phyloP scores from a whole-genome alignment of 1,140 invertebrate species.

The Lepidurus apus region DNA sequence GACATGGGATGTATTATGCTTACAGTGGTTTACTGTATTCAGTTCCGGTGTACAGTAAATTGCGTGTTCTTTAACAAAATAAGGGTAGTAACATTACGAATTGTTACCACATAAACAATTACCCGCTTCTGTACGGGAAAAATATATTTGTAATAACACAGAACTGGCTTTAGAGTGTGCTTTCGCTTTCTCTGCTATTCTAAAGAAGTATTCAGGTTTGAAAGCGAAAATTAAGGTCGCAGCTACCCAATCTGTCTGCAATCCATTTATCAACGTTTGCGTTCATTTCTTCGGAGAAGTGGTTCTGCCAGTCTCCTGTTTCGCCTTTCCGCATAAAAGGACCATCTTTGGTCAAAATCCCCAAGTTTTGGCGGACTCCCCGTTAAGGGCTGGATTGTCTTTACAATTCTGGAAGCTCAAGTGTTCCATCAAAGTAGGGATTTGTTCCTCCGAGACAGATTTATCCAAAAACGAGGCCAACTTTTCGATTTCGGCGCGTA shows the following conservation, averaged over 20 bases:
- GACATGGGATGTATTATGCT: no score
- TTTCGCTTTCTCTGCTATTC: background rate
- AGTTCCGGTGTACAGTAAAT: no score
- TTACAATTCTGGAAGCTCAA: conserved; percentile 31
- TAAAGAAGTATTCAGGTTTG: conserved; percentile 15
- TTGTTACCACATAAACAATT: no score
- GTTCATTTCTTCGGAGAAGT: conserved; percentile 44
- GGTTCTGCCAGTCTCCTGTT: conserved; percentile 60
- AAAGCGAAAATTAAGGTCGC: no score
- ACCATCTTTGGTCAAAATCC: conserved; percentile 29
- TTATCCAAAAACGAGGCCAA: conserved; percentile 27
- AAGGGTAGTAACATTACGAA: no score
- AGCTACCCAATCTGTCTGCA: conserved; percentile 33
- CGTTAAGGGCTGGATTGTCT: conserved; percentile 31
- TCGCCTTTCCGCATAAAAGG: conserved; percentile 37
- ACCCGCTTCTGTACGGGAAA: no score
- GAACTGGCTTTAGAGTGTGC: no score
- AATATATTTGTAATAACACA: no score
- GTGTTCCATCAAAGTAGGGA: background rate
- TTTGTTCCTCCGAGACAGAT: conserved; percentile 26
- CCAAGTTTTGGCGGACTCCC: conserved; percentile 15
- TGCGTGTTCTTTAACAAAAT: no score
- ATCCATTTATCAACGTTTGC: conserved; percentile 41
- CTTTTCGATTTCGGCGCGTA: background rate
- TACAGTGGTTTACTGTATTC: no score